These are phyloP conservation scores for Vandiemenella viatica DNA, from an alignment of 2,888 invertebrate species.

Conservation along the genomic window DNA sequence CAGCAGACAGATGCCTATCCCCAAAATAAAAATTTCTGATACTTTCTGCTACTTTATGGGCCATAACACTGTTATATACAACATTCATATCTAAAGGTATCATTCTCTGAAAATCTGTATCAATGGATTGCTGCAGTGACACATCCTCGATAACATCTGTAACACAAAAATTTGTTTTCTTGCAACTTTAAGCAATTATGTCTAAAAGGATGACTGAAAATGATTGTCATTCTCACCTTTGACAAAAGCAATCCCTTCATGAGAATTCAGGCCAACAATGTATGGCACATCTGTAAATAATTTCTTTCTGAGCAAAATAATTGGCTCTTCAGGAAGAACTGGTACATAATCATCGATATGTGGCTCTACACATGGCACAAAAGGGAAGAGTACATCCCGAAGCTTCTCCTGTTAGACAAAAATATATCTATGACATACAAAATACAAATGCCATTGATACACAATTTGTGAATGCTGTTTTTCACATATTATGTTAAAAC, in stretches of 20 bases:
- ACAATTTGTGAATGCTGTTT: too few relatives aligned
- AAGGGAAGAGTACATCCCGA: constrained; percentile 1
- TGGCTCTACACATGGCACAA: constrained; percentile 9
- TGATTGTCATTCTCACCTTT: background rate
- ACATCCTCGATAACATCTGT: background rate
- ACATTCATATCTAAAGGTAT: background rate
- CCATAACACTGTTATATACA: background rate
- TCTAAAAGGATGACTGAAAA: background rate
- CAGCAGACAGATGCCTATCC: background rate
- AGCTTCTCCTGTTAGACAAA: background rate
- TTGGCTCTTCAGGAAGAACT: constrained; percentile 31
- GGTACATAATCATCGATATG: constrained; percentile 16
- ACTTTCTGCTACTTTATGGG: background rate
- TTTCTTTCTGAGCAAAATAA: constrained; percentile 29
- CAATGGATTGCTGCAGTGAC: background rate
- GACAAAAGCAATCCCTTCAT: constrained; percentile 24
- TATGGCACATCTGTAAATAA: constrained; percentile 33
- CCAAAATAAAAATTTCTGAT: constrained; percentile 3
- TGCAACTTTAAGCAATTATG: background rate
- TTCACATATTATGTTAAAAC: too few relatives aligned
- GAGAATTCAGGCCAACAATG: constrained; percentile 32
- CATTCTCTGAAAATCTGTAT: background rate
- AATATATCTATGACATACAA: background rate
- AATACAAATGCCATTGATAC: too few relatives aligned
- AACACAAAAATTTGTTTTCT: too few relatives aligned